Percentiles rank a stretch among this genome's conserved stretches.
These are phyloP conservation scores for Porites cylindrica DNA, from an alignment of 92 coral and sea anemone genomes.

Conservation along the genomic window DNA sequence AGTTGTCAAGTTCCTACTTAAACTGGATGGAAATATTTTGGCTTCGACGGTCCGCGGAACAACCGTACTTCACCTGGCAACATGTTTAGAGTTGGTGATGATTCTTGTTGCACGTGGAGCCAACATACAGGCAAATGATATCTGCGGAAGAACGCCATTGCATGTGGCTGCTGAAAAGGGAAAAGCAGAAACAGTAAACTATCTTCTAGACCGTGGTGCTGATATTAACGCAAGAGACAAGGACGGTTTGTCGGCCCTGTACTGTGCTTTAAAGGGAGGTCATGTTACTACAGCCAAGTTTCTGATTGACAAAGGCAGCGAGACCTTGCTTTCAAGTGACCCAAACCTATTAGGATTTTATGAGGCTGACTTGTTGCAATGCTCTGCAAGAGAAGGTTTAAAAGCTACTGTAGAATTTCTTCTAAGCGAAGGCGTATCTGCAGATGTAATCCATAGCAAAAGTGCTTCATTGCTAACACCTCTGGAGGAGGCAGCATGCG, in stretches of 20 bases:
- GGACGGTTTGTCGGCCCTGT: not conserved
- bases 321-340: not conserved
- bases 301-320: not conserved
- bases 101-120: conserved; percentile 32
- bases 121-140: not conserved
- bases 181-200: not conserved
- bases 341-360: not conserved
- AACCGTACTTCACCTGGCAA: conserved; percentile 7
- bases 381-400: not conserved
- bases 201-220: conserved; percentile 18
- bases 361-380: not conserved
- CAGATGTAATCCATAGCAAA: not conserved
- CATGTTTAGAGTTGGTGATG: conserved; percentile 27
- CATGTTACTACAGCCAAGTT: not conserved
- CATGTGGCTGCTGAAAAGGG: conserved; percentile 23
- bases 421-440: not conserved
- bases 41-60: not conserved
- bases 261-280: not conserved
- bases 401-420: not conserved
- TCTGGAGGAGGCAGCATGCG: not conserved
- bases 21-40: not conserved
- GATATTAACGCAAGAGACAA: not conserved
- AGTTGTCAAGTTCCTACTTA: not conserved
- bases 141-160: not conserved
- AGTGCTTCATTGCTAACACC: not conserved